Base-by-base conservation (phyloP, 2,797 vertebrate genomes). In the Tenualosa ilisha region DNA sequence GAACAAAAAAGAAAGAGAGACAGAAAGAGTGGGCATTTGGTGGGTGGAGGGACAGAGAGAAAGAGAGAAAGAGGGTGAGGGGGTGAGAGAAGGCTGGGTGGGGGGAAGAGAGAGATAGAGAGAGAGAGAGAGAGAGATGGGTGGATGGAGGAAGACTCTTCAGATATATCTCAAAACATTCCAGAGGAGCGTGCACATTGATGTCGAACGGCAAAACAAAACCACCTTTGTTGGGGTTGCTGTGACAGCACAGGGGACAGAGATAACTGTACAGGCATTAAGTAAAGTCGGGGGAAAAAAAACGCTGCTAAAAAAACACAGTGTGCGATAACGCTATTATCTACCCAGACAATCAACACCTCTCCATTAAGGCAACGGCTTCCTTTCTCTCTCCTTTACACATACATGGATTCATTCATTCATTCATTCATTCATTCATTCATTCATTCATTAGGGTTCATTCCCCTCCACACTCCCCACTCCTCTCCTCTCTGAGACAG, bases 251-350 rank as follows among this genome's bases (percentile, higher is more conserved):
- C 88, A 89, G 46, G 0, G 84, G 86, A 89, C 86, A 90, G 86
- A 50, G 49, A 50, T 46, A 46, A 91, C 86, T 90, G 65, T 56
- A 82, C 81, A 91, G 91, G 90, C 89, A 92, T 90, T 85, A 83
- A 92, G 91, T 91, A 88, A 83, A 89, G 90, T 89, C 91, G 91
- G 93, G 91, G 93, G 92, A 93, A 56, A 56, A 92, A 93, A 91
- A 89, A 88, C 86, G 86, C 92, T 89, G 93, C 94, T 92, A 91
- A 93, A 93, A 88, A 92, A 84, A 87, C 81, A 51, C 7, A 51
- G 49, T 17, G 72, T 72, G 81, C 82, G 93, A 94, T 94, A 93
- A 88, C 83, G 31, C 1, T 49, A 49, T 4, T 8, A 91, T 93
- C 91, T 91, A 87, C 88, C 86, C 85, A 89, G 75, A 85, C 56